phyloP scores from a whole-genome alignment of 2,797 vertebrate genomes.

The Loris lydekkerianus region DNA sequence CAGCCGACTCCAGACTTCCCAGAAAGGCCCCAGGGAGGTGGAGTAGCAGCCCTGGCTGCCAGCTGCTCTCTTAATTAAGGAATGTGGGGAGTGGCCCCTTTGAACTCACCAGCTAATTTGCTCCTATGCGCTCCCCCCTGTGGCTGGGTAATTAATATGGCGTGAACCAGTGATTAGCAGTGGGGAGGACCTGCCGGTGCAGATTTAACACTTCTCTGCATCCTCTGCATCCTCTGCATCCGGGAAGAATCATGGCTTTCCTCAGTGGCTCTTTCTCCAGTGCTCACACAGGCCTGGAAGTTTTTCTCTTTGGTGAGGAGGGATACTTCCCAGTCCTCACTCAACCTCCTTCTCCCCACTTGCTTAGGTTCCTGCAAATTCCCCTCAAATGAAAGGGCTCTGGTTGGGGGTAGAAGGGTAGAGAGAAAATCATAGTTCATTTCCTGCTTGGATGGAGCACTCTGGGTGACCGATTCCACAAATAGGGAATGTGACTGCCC shows the following conservation, averaged over 20 bases:
- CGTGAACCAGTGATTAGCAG: slow-evolving; percentile 68
- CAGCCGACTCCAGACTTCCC: neutral
- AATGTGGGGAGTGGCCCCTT: slow-evolving; percentile 77
- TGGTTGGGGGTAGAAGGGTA: fast-evolving
- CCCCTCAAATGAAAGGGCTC: neutral
- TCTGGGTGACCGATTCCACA: fast-evolving
- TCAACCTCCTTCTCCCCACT: neutral
- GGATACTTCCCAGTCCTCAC: neutral
- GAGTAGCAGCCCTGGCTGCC: slow-evolving; percentile 4
- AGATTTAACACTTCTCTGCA: slow-evolving; percentile 54
- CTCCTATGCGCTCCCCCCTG: slow-evolving; percentile 64
- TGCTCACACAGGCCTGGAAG: neutral
- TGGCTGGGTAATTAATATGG: slow-evolving; percentile 75
- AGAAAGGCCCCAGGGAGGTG: slow-evolving; percentile 55
- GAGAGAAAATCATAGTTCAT: neutral
- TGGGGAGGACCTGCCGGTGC: neutral
- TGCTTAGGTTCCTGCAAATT: neutral
- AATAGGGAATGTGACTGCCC: neutral
- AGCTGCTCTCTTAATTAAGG: slow-evolving; percentile 83
- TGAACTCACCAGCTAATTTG: slow-evolving; percentile 80
- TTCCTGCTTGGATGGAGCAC: neutral
- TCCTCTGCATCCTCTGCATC: neutral
- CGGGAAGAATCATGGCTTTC: neutral
- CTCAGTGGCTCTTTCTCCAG: neutral
- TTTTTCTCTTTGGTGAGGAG: neutral